Evolutionary conservation across 2,888 invertebrate species (phyloP).

Genomic region (Philereme transversata): DNA sequence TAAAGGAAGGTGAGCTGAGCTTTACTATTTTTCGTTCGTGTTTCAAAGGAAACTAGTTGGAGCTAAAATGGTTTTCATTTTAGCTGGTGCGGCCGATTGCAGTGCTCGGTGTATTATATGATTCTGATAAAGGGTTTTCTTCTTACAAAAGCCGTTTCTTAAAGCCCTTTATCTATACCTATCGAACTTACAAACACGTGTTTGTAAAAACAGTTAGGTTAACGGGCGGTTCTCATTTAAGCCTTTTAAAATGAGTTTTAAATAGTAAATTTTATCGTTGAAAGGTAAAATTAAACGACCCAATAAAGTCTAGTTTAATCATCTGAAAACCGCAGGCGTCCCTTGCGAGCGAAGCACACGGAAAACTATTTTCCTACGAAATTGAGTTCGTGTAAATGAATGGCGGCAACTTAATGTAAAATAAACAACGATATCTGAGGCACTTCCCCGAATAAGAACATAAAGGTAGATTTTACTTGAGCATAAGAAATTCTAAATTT

Average conservation of each 20-base stretch:
- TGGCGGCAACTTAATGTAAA: slow-evolving; percentile 23
- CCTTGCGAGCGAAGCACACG: slow-evolving; percentile 28
- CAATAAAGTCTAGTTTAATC: slow-evolving; percentile 32
- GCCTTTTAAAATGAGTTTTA: too few species aligned
- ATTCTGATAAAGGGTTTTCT: slow-evolving; percentile 4
- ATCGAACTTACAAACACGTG: too few species aligned
- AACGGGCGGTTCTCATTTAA: too few species aligned
- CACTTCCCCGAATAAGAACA: slow-evolving; percentile 11
- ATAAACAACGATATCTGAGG: slow-evolving; percentile 23
- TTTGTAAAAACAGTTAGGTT: too few species aligned
- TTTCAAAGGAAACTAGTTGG: slow-evolving; percentile 17
- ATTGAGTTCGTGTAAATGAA: slow-evolving; percentile 35
- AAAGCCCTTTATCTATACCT: neutral
- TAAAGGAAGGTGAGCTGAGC: slow-evolving; percentile 27
- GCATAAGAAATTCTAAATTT: too few species aligned
- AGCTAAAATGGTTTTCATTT: slow-evolving; percentile 8
- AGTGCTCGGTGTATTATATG: neutral
- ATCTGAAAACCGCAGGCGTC: slow-evolving; percentile 35
- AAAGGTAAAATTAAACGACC: slow-evolving; percentile 23
- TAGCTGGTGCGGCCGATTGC: slow-evolving; percentile 1
- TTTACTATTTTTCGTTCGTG: slow-evolving; percentile 27
- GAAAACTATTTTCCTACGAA: slow-evolving; percentile 37
- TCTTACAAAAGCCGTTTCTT: slow-evolving; percentile 5
- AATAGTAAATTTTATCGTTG: slow-evolving; percentile 1
- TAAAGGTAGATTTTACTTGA: slow-evolving; percentile 5